Evolutionary conservation across 2,797 vertebrate genomes (phyloP).

Genomic region (Holocentrus rufus): DNA sequence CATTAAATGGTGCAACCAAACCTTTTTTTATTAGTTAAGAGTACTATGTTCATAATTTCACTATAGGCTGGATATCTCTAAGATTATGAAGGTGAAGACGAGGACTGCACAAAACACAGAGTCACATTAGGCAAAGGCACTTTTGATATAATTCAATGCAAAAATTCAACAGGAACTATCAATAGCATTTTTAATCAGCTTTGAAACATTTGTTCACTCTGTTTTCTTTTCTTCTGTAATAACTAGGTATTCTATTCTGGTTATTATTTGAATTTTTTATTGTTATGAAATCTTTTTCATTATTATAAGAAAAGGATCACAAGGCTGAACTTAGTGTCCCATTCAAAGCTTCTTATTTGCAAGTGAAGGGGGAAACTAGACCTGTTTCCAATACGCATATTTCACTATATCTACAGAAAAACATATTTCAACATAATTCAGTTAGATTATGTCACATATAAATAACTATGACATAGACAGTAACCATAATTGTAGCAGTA

Average conservation of each 20-base stretch:
- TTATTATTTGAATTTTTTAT: not conserved
- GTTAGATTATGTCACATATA: slow-evolving; percentile 13
- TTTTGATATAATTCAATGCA: not conserved
- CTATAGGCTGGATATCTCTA: not conserved
- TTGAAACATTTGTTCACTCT: not conserved
- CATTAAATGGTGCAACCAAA: too few species aligned
- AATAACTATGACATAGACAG: slow-evolving; percentile 21
- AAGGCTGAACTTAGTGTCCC: too few species aligned
- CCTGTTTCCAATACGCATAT: slow-evolving; percentile 3
- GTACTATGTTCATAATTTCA: not conserved
- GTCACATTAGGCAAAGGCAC: not conserved
- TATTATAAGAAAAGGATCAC: too few species aligned
- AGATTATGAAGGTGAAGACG: not conserved
- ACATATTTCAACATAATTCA: slow-evolving; percentile 3
- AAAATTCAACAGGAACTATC: too few species aligned
- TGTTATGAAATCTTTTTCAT: not conserved
- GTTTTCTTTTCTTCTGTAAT: not conserved
- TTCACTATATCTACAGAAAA: slow-evolving; percentile 13
- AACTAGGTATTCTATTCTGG: not conserved
- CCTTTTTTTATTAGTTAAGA: not conserved
- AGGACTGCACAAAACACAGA: not conserved
- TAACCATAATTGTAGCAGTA: slow-evolving; percentile 16
- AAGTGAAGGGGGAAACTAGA: not conserved
- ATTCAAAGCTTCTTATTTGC: too few species aligned
- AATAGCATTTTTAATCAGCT: too few species aligned